Evolutionary conservation across 2,888 invertebrate species (phyloP), one percentile per base, ranked within the genome.

Genomic region (Andrena camellia): DNA sequence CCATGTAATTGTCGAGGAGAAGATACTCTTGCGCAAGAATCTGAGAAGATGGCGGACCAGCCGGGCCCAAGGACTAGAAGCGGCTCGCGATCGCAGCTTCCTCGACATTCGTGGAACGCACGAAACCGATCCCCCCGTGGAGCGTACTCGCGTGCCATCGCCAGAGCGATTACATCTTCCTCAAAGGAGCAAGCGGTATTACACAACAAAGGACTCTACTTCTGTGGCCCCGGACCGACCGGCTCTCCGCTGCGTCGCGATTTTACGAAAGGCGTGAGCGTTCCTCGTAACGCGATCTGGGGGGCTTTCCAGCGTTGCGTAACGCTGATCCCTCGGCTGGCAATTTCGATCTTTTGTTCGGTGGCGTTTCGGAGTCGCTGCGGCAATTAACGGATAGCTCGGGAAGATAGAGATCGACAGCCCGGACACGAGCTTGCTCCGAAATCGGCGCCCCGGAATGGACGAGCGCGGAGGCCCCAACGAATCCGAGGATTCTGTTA

Each of bases 91-190:
- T 26, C 48, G 62, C 31, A 20, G 60, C 62, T 50, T 62, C 71
- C 23, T 52, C 62, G 62, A 71, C 20, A 26, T 67, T 50, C 64
- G 64, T 64, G 64, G 64, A 62, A 62, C 62, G 20, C 35, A 35
- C 57, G 69, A 48, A 42, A 59, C 52, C 33, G 20, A 54, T 68
- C 68, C 33, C 33, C 68, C 33, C 31, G 26, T 20, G 59, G 26
- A 42, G 33, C 10, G 60, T 57, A 86, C 84, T 86, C 80, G 87
- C 86, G 84, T 86, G 86, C 86, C 77, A 57, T 62, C 71, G 63
- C 70, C n/a, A 31, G 35, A 42, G 69, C 73, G 83, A 80, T 80
- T 84, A 86, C 78, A 66, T 81, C 74, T 81, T 76, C 74, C 60
- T 73, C 73, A 78, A 78, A 70, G 13, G 62, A 66, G 33, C 50